Evolutionary conservation across 2,888 invertebrate species (phyloP), one percentile per base, ranked within the genome.

Genomic region (Rhagophthalmus giganteus): DNA sequence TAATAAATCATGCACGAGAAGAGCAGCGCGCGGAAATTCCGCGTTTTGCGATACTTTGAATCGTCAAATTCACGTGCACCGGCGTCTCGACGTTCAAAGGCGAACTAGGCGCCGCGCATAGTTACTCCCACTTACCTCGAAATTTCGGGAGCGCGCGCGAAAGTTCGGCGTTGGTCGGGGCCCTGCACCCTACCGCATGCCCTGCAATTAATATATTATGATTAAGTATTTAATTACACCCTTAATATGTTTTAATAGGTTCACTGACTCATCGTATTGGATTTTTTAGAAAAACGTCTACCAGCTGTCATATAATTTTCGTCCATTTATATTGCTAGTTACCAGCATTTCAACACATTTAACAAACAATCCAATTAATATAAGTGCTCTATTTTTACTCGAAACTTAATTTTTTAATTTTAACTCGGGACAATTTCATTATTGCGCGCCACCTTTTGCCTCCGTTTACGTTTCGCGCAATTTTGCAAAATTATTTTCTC

Each of bases 121-220:
- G 52, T 49, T 52, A 55, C 58, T 58, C 55, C 58, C 63, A 61
- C 61, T 60, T 56, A 51, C 56, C 37, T 41, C 32, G 33, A 35
- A 45, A 37, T 49, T 39, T 55, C 56, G 44, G 48, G 28, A 15
- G 32, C 35, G 42, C 65, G 61, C 72, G 71, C 59, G 38, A 51
- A 48, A 44, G 37, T 44, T 70, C 72, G 71, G 55, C 55, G 53
- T 51, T 42, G 44, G 51, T 65, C 72, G 72, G 60, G 54, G 56
- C 65, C 67, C 71, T 69, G 69, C 70, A 70, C 68, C 68, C 68
- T 57, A 63, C 70, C 70, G 71, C 71, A 72, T 70, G 65, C 67
- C 65, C 68, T 66, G 69, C 72, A 72, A 73, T 73, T 73, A 73
- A 73, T 73, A 72, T 71, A 71, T 72, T 70, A 70, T 71, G 69